Evolutionary conservation across 2,888 invertebrate species (phyloP), one percentile per base, ranked within the genome.

Genomic region (Yponomeuta cagnagella): DNA sequence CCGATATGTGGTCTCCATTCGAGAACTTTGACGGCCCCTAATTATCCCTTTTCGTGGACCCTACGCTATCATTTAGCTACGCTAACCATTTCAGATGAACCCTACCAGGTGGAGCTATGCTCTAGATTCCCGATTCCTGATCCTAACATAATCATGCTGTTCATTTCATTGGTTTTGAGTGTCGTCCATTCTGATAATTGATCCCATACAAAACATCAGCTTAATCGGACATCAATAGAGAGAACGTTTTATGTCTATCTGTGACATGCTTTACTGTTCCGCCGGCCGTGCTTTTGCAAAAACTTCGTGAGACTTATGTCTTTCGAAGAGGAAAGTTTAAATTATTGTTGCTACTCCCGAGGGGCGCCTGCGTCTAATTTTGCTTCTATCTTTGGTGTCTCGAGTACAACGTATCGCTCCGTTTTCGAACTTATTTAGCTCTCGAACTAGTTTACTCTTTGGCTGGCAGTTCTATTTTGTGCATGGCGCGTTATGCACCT

Each of bases 301-400:
- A 68, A 68, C 68, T 68, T 68, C 30, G 30, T 43, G 31, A 52
- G 52, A 68, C 68, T 48, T 68, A 68, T 52, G 48, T 30, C 52
- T 31, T 31, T 67, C 15, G 65, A 67, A 67, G 37, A n/a, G 67
- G 43, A 43, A 37, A 67, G 67, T 67, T 37, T 67, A 66, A 66
- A 66, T 66, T 33, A 66, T 37, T 37, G 66, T 37, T 37, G 66
- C 37, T 37, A 66, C 31, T 66, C 66, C 9, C 10, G 64, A 64
- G 64, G 31, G 64, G 52, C 52, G 52, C 12, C 52, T 58, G 52
- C 52, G 15, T 58, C 52, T 58, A 58, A 58, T 58, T 52, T 58
- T 15, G 52, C 52, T 58, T 58, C 15, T 15, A 15, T 58, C 52
- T 58, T 58, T 58, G 15, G 52, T 15, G 52, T 58, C 52, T 58